Conservation (phyloP, 2,113 vertebrate genomes). For the Seriola quinqueradiata region DNA sequence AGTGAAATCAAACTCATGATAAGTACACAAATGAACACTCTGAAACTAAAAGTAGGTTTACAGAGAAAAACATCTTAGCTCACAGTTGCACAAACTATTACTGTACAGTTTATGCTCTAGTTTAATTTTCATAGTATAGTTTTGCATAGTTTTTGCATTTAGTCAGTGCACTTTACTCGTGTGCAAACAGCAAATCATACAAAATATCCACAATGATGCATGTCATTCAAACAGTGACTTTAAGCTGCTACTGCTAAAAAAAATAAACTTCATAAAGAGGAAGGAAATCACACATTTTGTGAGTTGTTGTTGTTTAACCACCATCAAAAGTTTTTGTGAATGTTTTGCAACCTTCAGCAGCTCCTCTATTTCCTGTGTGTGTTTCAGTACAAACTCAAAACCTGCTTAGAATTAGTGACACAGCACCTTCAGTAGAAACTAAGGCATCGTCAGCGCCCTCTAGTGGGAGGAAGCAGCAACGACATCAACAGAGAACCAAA, state of each 20-base stretch:
- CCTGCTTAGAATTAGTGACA: neutral
- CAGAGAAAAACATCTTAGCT: no score
- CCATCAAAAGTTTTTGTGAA: neutral
- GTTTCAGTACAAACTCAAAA: neutral
- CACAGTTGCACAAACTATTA: neutral
- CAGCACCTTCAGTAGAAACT: neutral
- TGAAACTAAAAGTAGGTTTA: no score
- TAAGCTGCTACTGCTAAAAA: neutral
- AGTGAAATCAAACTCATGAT: no score
- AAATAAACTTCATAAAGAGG: neutral
- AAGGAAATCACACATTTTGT: neutral
- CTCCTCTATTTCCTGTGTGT: neutral
- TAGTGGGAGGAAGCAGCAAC: constrained; percentile 55
- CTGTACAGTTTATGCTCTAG: no score
- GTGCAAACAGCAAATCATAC: neutral
- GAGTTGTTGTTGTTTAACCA: neutral
- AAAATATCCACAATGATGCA: neutral
- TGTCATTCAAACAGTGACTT: neutral
- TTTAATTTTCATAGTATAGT: neutral
- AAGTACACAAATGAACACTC: no score
- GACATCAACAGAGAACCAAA: neutral
- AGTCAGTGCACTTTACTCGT: neutral
- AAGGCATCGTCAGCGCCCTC: constrained; percentile 52
- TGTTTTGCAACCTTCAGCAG: neutral
- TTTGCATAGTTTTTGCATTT: neutral